Base-by-base conservation (phyloP, 2,888 invertebrate genomes). In the Allacma fusca region DNA sequence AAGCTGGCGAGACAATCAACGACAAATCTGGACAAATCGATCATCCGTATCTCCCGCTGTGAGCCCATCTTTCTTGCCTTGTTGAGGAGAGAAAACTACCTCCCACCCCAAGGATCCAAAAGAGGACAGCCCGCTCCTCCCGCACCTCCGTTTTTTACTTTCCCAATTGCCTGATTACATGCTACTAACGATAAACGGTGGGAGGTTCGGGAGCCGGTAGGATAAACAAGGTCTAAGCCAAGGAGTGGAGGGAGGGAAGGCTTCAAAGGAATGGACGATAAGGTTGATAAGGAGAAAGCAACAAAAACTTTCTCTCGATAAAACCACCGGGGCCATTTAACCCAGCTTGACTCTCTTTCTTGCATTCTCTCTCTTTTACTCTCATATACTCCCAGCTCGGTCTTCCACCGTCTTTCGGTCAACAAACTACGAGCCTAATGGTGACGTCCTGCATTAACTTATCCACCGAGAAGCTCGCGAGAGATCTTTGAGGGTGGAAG, bases 1-100 rank as follows among this genome's bases (percentile, higher is more conserved):
- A 57, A 57, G 71, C 57, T 2, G 26, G 19, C 50, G 44, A 62
- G 73, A 74, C 73, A 74, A 74, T 74, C 73, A 78, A 76, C 73
- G 77, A 76, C 77, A 81, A 81, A 81, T 81, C 79, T 79, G 78
- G 79, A 79, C 80, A 81, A 81, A 81, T 80, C 80, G 79, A 80
- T 81, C 79, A 81, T 79, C 75, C 79, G 71, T 79, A 81, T 81
- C 80, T 79, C 79, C 78, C 78, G 76, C 78, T 80, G 78, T 75
- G 79, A 68, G 16, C 59, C 73, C 65, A 74, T 74, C 59, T 64
- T 65, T 74, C 64, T 74, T 65, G 28, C 21, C 26, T 69, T 50
- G 50, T 50, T 50, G 50, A 19, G 50, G n/a, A 50, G 50, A 50
- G 50, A 50, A 50, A 50, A 50, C 62, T 62, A 23, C n/a, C 81